A percentile compares a stretch with the other conserved stretches of the same genome.
These are phyloP conservation scores for Mesopsocus fuscifrons DNA, from an alignment of 2,888 invertebrate species.

Conservation along the genomic window DNA sequence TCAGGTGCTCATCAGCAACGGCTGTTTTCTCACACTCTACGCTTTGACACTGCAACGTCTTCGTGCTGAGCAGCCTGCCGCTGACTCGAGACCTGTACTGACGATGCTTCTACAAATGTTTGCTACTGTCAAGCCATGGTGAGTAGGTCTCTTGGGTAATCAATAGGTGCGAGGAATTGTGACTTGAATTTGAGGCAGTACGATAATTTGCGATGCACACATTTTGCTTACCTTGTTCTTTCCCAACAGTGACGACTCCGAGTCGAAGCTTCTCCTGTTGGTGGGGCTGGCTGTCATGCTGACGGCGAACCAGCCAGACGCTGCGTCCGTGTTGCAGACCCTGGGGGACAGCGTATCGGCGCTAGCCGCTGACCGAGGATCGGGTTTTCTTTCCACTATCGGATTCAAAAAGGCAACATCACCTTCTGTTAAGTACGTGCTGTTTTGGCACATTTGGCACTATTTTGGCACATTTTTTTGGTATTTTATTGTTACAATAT, in stretches of 20 bases:
- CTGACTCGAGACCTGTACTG: constrained; percentile 17
- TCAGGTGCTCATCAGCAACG: constrained; percentile 28
- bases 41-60: constrained; percentile 26
- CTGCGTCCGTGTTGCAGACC: neutral
- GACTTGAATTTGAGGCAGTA: too few species aligned
- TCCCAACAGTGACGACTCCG: neutral
- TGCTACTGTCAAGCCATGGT: constrained; percentile 32
- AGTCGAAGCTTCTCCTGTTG: neutral
- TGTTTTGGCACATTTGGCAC: too few species aligned
- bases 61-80: constrained; percentile 13
- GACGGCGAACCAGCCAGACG: neutral
- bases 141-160: constrained; percentile 21
- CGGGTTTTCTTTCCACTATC: neutral
- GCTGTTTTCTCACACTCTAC: constrained; percentile 33
- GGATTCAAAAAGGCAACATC: neutral
- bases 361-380: neutral
- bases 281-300: neutral
- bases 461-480: too few species aligned
- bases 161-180: too few species aligned
- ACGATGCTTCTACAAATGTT: constrained; percentile 27
- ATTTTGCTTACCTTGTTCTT: too few species aligned
- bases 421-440: neutral
- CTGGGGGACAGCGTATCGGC: neutral
- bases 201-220: too few species aligned
- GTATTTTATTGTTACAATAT: neutral